Evolutionary conservation across 2,888 invertebrate genomes (phyloP), one percentile per base, ranked within the genome.

Genomic region (Elgonia sp.): DNA sequence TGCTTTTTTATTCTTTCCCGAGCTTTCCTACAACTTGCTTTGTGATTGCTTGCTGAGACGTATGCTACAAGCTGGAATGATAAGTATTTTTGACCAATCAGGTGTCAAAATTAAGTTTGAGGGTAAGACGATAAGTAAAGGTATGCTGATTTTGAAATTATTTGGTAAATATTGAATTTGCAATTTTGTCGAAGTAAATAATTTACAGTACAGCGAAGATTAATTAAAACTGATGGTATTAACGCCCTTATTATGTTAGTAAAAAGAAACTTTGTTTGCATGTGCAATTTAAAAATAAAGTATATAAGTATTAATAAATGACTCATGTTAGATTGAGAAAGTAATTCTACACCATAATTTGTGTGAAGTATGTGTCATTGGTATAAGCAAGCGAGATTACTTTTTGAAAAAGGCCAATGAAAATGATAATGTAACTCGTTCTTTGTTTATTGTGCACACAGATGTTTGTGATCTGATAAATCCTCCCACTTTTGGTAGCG

Each of bases 381-480:
- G 65, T 10, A n/a, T n/a, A 84, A 83, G 9, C 81, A 81, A 72
- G 60, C 60, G 21, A 70, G 62, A 29, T 50, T 80, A 29, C 70
- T 46, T n/a, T 81, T 81, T 60, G 18, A 42, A 46, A 72, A 72
- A 70, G 21, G 21, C 39, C 16, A 87, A 80, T 57, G 40, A 80
- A 14, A 87, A 83, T 50, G 63, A n/a, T 55, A 42, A 87, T 37
- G 37, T 87, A 39, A 84, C 14, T 50, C 55, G 80, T 79, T 83
- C 80, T 21, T 73, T 87, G 55, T 80, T 83, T 46, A 42, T 79
- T 37, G 42, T 87, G 18, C 87, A 87, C 55, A 69, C 85, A 9
- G 72, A 81, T 77, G 81, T 89, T 53, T 84, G 84, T 79, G 83
- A 80, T 16, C 87, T 86, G 12, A 80, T 89, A 53, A 87, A 57